These are phyloP conservation scores for Notospermus geniculatus DNA, from an alignment of 1,140 invertebrate species.

Conservation along the genomic window DNA sequence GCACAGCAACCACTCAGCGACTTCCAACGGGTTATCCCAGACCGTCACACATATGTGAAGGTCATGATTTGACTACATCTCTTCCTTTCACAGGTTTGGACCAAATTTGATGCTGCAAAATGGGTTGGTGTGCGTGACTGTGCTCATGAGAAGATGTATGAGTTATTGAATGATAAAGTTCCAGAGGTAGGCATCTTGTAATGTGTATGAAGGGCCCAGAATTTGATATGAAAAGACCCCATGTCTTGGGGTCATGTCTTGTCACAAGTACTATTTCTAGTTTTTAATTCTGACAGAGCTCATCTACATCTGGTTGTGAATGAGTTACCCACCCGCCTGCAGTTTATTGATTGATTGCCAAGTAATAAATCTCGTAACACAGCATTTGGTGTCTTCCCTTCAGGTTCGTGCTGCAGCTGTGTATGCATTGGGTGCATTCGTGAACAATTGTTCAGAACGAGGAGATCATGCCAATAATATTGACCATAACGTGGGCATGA, in stretches of 20 bases:
- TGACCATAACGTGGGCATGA: slow-evolving; percentile 86
- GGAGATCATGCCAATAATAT: slow-evolving; percentile 90
- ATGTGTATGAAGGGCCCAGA: not conserved
- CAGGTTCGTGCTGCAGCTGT: slow-evolving; percentile 85
- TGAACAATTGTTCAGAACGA: slow-evolving; percentile 73
- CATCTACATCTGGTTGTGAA: not conserved
- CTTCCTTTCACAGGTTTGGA: slow-evolving; percentile 75
- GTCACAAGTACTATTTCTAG: too few relatives aligned
- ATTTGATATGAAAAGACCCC: not conserved
- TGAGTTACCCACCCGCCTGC: not conserved
- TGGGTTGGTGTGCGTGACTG: slow-evolving; percentile 95
- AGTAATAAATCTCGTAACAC: too few relatives aligned
- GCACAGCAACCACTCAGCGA: too few relatives aligned
- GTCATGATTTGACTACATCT: too few relatives aligned
- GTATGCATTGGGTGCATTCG: slow-evolving; percentile 90
- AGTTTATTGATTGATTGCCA: not conserved
- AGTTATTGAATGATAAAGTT: slow-evolving; percentile 72
- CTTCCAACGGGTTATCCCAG: too few relatives aligned
- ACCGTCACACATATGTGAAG: too few relatives aligned
- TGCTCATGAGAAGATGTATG: slow-evolving; percentile 90
- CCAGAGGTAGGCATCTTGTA: slow-evolving; percentile 74
- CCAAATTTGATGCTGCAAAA: slow-evolving; percentile 85
- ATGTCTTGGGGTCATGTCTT: too few relatives aligned
- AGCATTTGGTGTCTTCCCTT: too few relatives aligned
- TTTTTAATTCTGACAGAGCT: too few relatives aligned